Conservation (phyloP, 1,140 invertebrate species). For the Maniola jurtina region DNA sequence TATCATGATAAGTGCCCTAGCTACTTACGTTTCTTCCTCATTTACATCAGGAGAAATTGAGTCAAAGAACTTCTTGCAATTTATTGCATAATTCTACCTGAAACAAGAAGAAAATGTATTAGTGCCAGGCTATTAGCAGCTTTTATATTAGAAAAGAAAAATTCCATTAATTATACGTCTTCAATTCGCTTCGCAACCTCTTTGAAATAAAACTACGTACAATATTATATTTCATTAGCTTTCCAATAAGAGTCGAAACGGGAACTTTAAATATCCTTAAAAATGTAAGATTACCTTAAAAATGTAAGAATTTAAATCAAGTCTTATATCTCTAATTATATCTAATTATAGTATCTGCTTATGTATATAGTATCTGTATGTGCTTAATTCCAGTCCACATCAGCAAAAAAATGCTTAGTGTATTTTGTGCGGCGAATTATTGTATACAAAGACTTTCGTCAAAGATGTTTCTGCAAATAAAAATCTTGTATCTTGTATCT, state of each 20-base stretch:
- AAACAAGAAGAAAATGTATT: constrained; percentile 77
- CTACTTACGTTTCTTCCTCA: constrained; percentile 69
- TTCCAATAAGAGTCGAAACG: not conserved
- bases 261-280: not conserved
- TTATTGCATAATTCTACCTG: constrained; percentile 79
- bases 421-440: too few relatives aligned
- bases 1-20: constrained; percentile 29
- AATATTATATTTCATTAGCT: not conserved
- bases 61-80: constrained; percentile 70
- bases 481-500: too few relatives aligned
- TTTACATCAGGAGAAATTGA: constrained; percentile 48
- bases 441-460: too few relatives aligned
- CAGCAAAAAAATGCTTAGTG: too few relatives aligned
- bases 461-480: too few relatives aligned
- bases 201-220: not conserved
- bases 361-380: too few relatives aligned
- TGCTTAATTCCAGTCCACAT: too few relatives aligned
- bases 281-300: too few relatives aligned
- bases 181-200: not conserved
- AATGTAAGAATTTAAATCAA: too few relatives aligned
- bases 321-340: too few relatives aligned
- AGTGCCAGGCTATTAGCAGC: constrained; percentile 40
- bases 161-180: not conserved
- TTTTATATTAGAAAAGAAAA: not conserved
- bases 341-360: too few relatives aligned